phyloP scores from a whole-genome alignment of 2,113 vertebrate genomes.

The Istiophorus platypterus region DNA sequence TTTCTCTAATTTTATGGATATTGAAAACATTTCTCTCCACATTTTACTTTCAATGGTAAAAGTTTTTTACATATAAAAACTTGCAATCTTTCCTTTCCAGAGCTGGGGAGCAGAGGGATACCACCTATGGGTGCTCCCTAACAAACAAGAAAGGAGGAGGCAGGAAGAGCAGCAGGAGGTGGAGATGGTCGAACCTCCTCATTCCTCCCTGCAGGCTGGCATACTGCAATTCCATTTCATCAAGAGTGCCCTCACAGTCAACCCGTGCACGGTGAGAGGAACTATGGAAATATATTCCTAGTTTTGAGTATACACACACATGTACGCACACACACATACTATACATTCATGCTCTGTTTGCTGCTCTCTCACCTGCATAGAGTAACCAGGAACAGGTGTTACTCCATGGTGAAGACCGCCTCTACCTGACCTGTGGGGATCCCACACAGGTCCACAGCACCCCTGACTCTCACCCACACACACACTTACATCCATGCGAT shows the following conservation, averaged over 20 bases:
- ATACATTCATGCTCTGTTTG: not conserved
- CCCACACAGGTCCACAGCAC: conserved; percentile 88
- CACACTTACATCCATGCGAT: conserved; percentile 72
- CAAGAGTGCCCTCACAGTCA: conserved; percentile 97
- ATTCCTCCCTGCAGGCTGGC: conserved; percentile 82
- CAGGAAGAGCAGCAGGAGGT: conserved; percentile 61
- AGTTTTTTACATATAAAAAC: not conserved
- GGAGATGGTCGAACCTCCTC: conserved; percentile 55
- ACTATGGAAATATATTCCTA: not conserved
- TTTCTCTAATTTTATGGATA: not conserved
- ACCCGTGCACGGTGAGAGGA: conserved; percentile 95
- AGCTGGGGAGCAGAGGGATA: conserved; percentile 99
- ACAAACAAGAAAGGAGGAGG: conserved; percentile 76
- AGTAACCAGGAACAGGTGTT: conserved; percentile 99
- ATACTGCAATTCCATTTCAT: conserved; percentile 98
- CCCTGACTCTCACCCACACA: conserved; percentile 74
- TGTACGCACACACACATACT: not conserved
- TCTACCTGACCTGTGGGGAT: conserved; percentile 97
- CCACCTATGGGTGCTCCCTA: conserved; percentile 94
- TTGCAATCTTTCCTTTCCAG: conserved; percentile 74
- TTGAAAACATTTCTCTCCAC: not conserved
- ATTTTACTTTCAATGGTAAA: not conserved
- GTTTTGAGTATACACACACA: not conserved
- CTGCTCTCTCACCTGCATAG: conserved; percentile 71
- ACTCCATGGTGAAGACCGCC: conserved; percentile 96